Conservation (phyloP, 2,888 invertebrate genomes). For the Tricholauxania praeusta region DNA sequence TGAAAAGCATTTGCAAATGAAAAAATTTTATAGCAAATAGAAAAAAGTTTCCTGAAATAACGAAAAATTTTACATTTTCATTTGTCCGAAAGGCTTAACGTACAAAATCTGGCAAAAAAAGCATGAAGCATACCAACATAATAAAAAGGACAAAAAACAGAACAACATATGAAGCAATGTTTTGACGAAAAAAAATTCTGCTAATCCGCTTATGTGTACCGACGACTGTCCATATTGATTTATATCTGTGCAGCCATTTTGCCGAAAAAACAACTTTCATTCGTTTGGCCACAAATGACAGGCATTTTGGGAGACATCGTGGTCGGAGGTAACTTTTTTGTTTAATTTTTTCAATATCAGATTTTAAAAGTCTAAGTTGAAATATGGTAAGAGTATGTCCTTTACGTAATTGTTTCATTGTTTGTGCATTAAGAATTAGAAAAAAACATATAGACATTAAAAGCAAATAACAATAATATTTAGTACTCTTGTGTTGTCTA, state of each 20-base stretch:
- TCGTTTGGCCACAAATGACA: slow-evolving; percentile 34
- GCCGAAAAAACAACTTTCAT: slow-evolving; percentile 29
- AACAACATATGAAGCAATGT: slow-evolving; percentile 1
- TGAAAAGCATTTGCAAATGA: background rate
- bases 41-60: background rate
- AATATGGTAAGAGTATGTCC: too few relatives aligned
- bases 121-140: too few relatives aligned
- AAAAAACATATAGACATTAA: too few relatives aligned
- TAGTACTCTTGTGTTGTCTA: too few relatives aligned
- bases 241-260: slow-evolving; percentile 29
- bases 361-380: too few relatives aligned
- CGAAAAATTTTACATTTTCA: slow-evolving; percentile 36
- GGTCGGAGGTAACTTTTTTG: slow-evolving; percentile 6
- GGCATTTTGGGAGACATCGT: slow-evolving; percentile 11
- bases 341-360: background rate
- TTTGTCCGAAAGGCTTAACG: slow-evolving; percentile 29
- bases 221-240: slow-evolving; percentile 32
- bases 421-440: too few relatives aligned
- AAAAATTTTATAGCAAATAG: background rate
- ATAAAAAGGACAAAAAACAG: background rate
- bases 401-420: too few relatives aligned
- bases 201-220: slow-evolving; percentile 33
- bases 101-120: background rate
- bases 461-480: too few relatives aligned
- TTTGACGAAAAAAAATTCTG: slow-evolving; percentile 14